These are phyloP conservation scores for Stegophylla sp. DNA, from an alignment of 2,888 invertebrate genomes.

Conservation along the genomic window DNA sequence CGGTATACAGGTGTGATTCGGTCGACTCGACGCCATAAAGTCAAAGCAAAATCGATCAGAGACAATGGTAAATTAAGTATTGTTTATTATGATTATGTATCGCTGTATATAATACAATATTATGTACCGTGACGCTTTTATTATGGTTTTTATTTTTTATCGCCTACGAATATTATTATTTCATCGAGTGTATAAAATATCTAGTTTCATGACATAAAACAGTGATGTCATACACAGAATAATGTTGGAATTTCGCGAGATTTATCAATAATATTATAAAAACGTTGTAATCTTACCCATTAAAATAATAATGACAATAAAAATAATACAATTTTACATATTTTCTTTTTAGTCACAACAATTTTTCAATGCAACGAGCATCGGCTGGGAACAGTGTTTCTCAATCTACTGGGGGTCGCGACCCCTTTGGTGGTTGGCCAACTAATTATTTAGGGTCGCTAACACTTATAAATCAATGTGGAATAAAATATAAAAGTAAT, in stretches of 20 bases:
- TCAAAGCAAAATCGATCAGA: conserved; percentile 34
- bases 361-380: neutral
- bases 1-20: too few relatives aligned
- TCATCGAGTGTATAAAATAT: conserved; percentile 45
- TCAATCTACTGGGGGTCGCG: too few relatives aligned
- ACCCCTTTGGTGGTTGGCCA: too few relatives aligned
- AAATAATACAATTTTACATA: neutral
- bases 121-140: conserved; percentile 2
- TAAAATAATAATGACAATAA: conserved; percentile 8
- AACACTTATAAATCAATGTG: too few relatives aligned
- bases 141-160: conserved; percentile 39
- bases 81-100: conserved; percentile 37
- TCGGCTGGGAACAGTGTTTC: too few relatives aligned
- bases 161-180: conserved; percentile 32
- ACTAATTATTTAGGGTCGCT: too few relatives aligned
- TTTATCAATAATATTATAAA: neutral
- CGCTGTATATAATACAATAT: neutral
- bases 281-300: neutral
- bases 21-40: neutral
- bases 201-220: conserved; percentile 29
- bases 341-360: neutral
- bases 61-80: conserved; percentile 34
- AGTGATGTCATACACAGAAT: conserved; percentile 15
- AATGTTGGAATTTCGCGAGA: conserved; percentile 31
- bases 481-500: too few relatives aligned